Base-by-base conservation (phyloP, 2,888 invertebrate species). In the Opisthograptis luteolata region DNA sequence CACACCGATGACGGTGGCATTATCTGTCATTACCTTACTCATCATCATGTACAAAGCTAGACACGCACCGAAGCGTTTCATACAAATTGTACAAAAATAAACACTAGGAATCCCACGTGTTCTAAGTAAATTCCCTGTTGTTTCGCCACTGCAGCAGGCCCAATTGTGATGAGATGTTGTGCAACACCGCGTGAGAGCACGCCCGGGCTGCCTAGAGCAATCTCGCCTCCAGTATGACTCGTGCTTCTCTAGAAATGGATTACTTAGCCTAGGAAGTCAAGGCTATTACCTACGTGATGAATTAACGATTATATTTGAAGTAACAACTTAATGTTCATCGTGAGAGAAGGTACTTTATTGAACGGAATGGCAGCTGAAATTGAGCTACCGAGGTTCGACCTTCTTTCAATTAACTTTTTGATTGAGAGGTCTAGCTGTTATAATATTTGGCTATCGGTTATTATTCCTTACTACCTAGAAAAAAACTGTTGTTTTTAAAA, bases 111-210 rank as follows among this genome's bases (percentile, higher is more conserved):
- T 44, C 53, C 53, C 48, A 54, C 48, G 44, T 48, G 42, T 25
- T 35, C 15, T 20, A 15, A 25, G 10, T 8, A 17, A 44, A 51
- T 20, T 51, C 45, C 52, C 17, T 15, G 35, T 32, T 13, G 51
- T 68, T 73, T 67, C 73, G 62, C 60, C 72, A 73, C 58, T 46
- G 58, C 57, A 30, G 63, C 62, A 63, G 66, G 62, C 66, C 70
- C 65, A 69, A 70, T 73, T 75, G 67, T 68, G 64, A 71, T 64
- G 63, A 55, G 67, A 42, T 8, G 31, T 68, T 68, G 64, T 70
- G 68, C 45, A 51, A 48, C 32, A 31, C 64, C 37, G 62, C 71
- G 69, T 71, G 74, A 70, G 73, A 73, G 63, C 64, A 66, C 66
- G 62, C 58, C n/a, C 53, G 50, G 56, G 4, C 25, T 25, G 10